Evolutionary conservation across 2,113 vertebrate species (phyloP).

Genomic region (Balaenoptera acutorostrata): DNA sequence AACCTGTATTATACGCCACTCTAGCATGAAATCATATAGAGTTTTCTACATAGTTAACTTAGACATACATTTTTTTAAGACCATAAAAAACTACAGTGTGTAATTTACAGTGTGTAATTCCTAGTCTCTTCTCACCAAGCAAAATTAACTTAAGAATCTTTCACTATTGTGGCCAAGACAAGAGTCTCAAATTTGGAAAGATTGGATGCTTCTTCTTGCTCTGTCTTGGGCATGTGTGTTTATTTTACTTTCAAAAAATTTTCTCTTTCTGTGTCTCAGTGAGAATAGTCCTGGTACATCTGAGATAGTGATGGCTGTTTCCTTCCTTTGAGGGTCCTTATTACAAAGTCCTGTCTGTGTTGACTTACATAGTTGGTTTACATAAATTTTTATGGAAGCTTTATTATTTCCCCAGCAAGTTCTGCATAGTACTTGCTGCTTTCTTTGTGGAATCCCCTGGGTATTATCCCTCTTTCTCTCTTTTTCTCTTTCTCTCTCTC

Average conservation of each 20-base stretch:
- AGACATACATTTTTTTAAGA: neutral
- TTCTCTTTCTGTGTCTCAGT: neutral
- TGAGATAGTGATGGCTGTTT: neutral
- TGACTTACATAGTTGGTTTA: neutral
- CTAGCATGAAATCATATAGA: neutral
- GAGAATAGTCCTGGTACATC: neutral
- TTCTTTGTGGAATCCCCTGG: neutral
- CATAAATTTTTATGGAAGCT: neutral
- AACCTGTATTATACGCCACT: neutral
- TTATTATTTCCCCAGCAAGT: neutral
- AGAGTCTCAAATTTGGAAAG: neutral
- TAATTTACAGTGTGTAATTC: neutral
- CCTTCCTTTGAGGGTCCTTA: neutral
- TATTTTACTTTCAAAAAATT: neutral
- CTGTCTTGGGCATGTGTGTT: neutral
- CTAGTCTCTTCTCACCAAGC: neutral
- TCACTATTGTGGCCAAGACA: neutral
- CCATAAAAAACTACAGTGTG: neutral
- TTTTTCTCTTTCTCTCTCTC: neutral
- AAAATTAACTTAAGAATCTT: neutral
- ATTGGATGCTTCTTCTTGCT: neutral
- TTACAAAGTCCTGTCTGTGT: neutral
- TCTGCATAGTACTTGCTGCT: neutral
- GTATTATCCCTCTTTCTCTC: neutral
- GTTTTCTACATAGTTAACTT: neutral